A percentile compares a stretch with the other conserved stretches of the same genome.
phyloP scores from a whole-genome alignment of 92 coral and sea anemone species.

The Blastomussa wellsi region DNA sequence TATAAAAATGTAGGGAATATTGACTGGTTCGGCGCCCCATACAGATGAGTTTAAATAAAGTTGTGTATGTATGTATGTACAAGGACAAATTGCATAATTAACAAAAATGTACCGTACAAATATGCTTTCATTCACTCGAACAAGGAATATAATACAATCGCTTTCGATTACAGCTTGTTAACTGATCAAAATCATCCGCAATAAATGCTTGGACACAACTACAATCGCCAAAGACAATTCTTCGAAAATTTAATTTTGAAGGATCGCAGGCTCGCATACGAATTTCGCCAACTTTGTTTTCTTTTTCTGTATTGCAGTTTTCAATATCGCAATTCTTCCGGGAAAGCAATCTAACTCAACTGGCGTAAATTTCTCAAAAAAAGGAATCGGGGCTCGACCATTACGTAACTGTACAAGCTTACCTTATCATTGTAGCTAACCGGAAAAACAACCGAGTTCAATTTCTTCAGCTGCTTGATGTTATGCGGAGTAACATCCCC shows the following conservation, averaged over 20 bases:
- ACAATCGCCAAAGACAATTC: too few relatives aligned
- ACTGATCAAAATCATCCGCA: neutral
- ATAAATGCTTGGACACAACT: neutral
- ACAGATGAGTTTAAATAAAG: too few relatives aligned
- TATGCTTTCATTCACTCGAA: neutral
- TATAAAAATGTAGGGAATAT: too few relatives aligned
- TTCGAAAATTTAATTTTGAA: neutral
- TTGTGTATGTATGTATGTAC: too few relatives aligned
- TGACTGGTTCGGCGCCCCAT: too few relatives aligned
- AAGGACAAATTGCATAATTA: neutral
- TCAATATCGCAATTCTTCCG: neutral
- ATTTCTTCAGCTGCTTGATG: constrained; percentile 96
- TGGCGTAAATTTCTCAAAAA: neutral
- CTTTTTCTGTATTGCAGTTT: neutral
- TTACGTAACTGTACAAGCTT: neutral
- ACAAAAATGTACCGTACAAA: neutral
- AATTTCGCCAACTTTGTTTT: neutral
- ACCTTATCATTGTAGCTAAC: constrained; percentile 99
- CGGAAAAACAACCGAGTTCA: constrained; percentile 96
- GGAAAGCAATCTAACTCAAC: too few relatives aligned
- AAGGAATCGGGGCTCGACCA: neutral
- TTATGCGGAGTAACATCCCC: constrained; percentile 98
- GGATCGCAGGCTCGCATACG: neutral
- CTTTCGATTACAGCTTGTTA: neutral
- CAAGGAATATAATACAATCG: neutral